Conservation (phyloP, 2,797 vertebrate genomes). For the Octomys mimax region DNA sequence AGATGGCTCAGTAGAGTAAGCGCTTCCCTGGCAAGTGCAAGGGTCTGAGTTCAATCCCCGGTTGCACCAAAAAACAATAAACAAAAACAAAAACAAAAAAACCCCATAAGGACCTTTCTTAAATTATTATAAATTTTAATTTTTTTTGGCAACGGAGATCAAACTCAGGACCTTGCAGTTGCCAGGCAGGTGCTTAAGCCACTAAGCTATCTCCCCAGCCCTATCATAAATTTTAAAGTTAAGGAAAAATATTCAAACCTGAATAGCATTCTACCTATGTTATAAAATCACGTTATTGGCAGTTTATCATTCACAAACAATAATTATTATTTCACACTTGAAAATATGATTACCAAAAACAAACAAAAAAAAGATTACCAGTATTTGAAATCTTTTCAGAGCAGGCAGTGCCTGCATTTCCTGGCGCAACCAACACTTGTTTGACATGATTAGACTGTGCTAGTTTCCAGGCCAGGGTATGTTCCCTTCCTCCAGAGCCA, state of each 20-base stretch:
- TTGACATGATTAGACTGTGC: constrained; percentile 94
- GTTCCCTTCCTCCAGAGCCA: constrained; percentile 95
- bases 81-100: too few relatives aligned
- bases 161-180: too few relatives aligned
- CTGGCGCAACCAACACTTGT: constrained; percentile 95
- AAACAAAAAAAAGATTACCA: constrained; percentile 87
- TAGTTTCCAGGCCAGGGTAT: constrained; percentile 96
- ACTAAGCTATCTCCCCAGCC: too few relatives aligned
- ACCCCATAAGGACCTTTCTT: background rate
- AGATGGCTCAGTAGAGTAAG: too few relatives aligned
- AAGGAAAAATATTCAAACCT: constrained; percentile 6
- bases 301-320: background rate
- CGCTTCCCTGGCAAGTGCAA: too few relatives aligned
- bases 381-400: constrained; percentile 95
- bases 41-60: too few relatives aligned
- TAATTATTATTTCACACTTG: background rate
- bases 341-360: background rate
- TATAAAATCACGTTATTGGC: background rate
- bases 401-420: constrained; percentile 95
- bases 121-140: background rate
- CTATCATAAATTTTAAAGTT: background rate
- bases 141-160: too few relatives aligned
- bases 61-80: too few relatives aligned
- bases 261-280: background rate
- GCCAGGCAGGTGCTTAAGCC: too few relatives aligned